phyloP scores from a whole-genome alignment of 2,797 vertebrate species.

The Balearica regulorum region DNA sequence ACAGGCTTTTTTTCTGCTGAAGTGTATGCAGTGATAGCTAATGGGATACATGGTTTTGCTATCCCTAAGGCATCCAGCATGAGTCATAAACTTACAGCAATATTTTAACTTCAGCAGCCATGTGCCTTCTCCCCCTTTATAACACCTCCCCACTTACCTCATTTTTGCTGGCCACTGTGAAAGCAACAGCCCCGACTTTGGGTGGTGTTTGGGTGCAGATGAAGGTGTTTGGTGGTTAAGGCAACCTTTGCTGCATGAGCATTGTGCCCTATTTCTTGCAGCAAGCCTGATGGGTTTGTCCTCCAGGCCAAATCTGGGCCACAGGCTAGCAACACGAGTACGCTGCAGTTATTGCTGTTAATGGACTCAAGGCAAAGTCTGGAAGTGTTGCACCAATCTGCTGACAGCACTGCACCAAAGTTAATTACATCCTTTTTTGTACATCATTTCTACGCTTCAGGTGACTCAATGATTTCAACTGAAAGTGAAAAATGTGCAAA shows the following conservation, averaged over 20 bases:
- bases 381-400: neutral
- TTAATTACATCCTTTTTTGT: neutral
- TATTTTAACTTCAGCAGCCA: neutral
- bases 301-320: neutral
- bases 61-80: neutral
- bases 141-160: neutral
- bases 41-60: neutral
- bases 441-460: neutral
- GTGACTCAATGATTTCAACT: neutral
- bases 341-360: neutral
- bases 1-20: neutral
- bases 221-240: neutral
- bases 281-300: neutral
- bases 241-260: neutral
- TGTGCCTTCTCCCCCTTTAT: neutral
- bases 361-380: accelerated
- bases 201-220: neutral
- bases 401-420: neutral
- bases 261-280: neutral
- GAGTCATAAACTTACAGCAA: neutral
- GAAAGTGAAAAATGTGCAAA: neutral
- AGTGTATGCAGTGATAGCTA: neutral
- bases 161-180: neutral
- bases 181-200: neutral
- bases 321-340: neutral